Percentiles rank a stretch among this genome's conserved stretches.
Conservation (phyloP, 2,113 vertebrate genomes). For the Nibea albiflora region DNA sequence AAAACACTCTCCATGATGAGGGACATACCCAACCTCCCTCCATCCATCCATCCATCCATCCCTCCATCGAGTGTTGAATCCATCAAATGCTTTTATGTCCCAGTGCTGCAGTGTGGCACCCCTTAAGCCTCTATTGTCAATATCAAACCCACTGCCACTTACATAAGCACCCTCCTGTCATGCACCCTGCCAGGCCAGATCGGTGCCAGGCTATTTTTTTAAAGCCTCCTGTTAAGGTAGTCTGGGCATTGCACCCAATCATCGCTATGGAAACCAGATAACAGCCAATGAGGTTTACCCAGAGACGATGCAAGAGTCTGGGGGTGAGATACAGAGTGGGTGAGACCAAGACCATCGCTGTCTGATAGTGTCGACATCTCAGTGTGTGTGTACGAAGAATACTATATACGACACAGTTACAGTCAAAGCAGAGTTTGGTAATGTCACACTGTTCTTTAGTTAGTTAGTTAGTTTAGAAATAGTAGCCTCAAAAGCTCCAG, state of each 20-base stretch:
- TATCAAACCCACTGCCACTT: conserved; percentile 59
- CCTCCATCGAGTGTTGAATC: conserved; percentile 14
- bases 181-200: conserved; percentile 16
- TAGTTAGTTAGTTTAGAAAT: neutral
- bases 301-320: neutral
- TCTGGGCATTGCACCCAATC: conserved; percentile 27
- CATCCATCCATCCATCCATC: conserved; percentile 13
- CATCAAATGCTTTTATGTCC: conserved; percentile 32
- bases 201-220: conserved; percentile 28
- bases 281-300: neutral
- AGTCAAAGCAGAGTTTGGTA: neutral
- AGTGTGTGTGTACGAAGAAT: neutral
- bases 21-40: neutral
- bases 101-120: conserved; percentile 19
- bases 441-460: neutral
- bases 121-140: conserved; percentile 51
- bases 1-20: neutral
- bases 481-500: neutral
- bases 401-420: too few species aligned
- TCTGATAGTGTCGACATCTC: neutral
- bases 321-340: neutral
- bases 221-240: conserved; percentile 18
- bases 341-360: neutral
- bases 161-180: conserved; percentile 59
- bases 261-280: conserved; percentile 57